Evolutionary conservation across 2,113 vertebrate species (phyloP).

Genomic region (Corythaixoides concolor): DNA sequence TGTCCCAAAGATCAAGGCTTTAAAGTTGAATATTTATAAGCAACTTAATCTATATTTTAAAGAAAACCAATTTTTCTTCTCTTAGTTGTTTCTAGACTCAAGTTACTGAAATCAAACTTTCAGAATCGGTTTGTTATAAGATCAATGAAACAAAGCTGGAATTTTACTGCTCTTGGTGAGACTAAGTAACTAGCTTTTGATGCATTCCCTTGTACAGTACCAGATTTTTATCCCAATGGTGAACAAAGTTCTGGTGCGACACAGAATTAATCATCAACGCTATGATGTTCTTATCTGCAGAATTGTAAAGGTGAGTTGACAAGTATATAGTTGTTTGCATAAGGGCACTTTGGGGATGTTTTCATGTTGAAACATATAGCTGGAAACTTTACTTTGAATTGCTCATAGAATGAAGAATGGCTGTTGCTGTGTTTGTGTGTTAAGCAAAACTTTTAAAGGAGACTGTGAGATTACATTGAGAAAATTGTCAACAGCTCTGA

Average conservation of each 20-base stretch:
- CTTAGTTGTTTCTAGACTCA: neutral
- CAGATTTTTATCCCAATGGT: constrained; percentile 99
- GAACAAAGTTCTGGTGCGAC: constrained; percentile 94
- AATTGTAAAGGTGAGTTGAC: constrained; percentile 88
- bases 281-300: constrained; percentile 97
- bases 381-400: neutral
- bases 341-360: neutral
- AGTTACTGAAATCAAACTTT: neutral
- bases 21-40: neutral
- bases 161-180: neutral
- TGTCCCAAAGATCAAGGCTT: neutral
- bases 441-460: neutral
- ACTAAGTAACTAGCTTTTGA: neutral
- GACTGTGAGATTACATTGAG: neutral
- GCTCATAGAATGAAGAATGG: neutral
- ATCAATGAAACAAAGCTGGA: neutral
- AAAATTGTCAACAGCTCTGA: neutral
- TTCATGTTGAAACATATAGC: neutral
- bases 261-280: constrained; percentile 95
- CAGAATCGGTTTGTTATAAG: neutral
- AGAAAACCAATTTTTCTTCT: neutral
- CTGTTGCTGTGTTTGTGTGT: neutral
- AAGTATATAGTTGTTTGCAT: neutral
- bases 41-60: neutral
- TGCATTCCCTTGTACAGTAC: constrained; percentile 79